Evolutionary conservation across 2,113 vertebrate genomes (phyloP), one percentile per base, ranked within the genome.

Genomic region (Cebidichthys violaceus): DNA sequence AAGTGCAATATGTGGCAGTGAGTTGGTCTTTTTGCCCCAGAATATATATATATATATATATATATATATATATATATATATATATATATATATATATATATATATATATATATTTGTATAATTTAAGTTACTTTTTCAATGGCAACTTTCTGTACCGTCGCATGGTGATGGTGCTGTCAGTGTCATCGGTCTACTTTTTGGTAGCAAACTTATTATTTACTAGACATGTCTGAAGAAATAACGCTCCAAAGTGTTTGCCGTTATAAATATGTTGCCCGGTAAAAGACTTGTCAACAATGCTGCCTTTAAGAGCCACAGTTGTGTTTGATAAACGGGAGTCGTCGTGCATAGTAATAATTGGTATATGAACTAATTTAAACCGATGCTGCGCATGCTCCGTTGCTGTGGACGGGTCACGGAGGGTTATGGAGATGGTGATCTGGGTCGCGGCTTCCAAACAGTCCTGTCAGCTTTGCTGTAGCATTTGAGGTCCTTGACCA

Each of bases 1-100:
- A 61, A 17, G 70, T 18, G 2, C 70, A 77, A 24, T 69, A 82
- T 27, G 92, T 22, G 77, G 69, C 66, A 59, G 95, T 95, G 89
- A 96, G 95, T 95, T 37, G 17, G 4, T 10, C 17, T 61, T 50
- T 41, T 64, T 66, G 9, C 33, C 10, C 4, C 41, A 29, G 27
- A 17, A 29, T 67, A 31, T 9, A 18, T 52, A 1, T 2, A 14
- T 65, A 33, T 43, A n/a, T n/a, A n/a, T n/a, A n/a, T n/a, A n/a
- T n/a, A n/a, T n/a, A n/a, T n/a, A n/a, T n/a, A n/a, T n/a, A n/a
- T n/a, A n/a, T n/a, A n/a, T n/a, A n/a, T n/a, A n/a, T n/a, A n/a
- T n/a, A n/a, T n/a, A n/a, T n/a, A n/a, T n/a, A n/a, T n/a, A n/a
- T n/a, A n/a, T n/a, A n/a, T n/a, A n/a, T n/a, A n/a, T n/a, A n/a